Evolutionary conservation across 2,888 invertebrate genomes (phyloP), one percentile per base, ranked within the genome.

Genomic region (Bellardia pandia): DNA sequence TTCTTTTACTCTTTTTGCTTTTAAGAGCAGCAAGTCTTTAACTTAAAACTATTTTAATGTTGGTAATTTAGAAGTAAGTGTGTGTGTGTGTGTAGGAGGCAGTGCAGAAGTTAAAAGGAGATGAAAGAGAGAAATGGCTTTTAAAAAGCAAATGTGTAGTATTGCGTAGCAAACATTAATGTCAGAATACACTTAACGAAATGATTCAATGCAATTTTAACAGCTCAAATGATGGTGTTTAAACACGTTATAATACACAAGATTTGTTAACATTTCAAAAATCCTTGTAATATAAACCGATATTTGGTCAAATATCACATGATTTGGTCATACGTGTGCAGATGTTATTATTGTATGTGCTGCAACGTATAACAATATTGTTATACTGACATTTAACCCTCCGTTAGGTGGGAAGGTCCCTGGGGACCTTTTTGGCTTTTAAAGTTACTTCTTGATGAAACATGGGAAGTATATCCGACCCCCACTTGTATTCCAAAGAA

Each of bases 41-140:
- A 72, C 72, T 68, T 66, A 81, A 87, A 87, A 81, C 80, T 84
- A 84, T 84, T 86, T 84, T 80, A 80, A 84, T 86, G 86, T 60
- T 56, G 76, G 72, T 80, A 80, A 79, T 86, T 79, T 84, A 60
- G 45, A 30, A 56, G 33, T 45, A 7, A 45, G 23, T 16, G 3
- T 42, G 30, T 64, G 16, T 42, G 8, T 0, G 40, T 16, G n/a
- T 64, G 72, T 11, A 60, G 16, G 33, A 45, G 30, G 33, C 6
- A 5, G 6, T 23, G 23, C 23, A 23, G 53, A 53, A 53, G 53
- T 6, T 16, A 53, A 23, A 23, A 23, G 23, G 23, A 23, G 23
- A 23, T 23, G 23, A 23, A 23, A 23, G 8, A 23, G 14, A 58
- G 11, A 58, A 37, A 69, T 48, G 14, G 2, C n/a, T 62, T 23